Evolutionary conservation across 2,888 invertebrate genomes (phyloP).

Genomic region (Brenthis daphne): DNA sequence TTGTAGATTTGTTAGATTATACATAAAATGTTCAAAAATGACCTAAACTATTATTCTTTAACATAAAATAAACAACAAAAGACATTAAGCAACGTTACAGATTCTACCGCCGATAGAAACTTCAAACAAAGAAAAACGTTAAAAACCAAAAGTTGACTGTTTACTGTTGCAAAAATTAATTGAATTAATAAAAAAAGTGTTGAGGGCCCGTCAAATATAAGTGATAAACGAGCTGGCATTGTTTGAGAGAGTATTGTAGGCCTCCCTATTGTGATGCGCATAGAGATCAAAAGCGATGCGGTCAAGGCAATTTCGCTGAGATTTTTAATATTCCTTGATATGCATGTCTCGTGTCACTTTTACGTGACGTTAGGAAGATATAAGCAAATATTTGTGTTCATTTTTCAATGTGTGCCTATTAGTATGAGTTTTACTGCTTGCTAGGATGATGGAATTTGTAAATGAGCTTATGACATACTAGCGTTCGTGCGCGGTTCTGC

Average conservation of each 20-base stretch:
- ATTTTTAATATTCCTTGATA: slow-evolving; percentile 30
- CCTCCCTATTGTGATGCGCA: slow-evolving; percentile 9
- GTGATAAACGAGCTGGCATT: slow-evolving; percentile 31
- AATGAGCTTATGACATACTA: neutral
- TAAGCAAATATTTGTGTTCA: slow-evolving; percentile 23
- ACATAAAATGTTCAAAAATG: too few species aligned
- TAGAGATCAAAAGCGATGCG: slow-evolving; percentile 18
- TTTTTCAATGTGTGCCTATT: slow-evolving; percentile 24
- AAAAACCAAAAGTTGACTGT: slow-evolving; percentile 15
- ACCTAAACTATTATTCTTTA: neutral
- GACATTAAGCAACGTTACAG: slow-evolving; percentile 3
- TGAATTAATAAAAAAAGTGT: slow-evolving; percentile 25
- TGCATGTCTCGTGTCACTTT: slow-evolving; percentile 21
- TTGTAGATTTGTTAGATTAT: too few species aligned
- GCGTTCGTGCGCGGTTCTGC: too few species aligned
- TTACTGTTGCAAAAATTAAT: slow-evolving; percentile 23
- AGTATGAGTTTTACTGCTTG: slow-evolving; percentile 6
- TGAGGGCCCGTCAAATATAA: slow-evolving; percentile 25
- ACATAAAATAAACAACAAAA: slow-evolving; percentile 1
- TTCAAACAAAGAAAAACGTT: slow-evolving; percentile 11
- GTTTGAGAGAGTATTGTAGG: slow-evolving; percentile 23
- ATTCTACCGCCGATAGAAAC: slow-evolving; percentile 3
- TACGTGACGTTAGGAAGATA: slow-evolving; percentile 10
- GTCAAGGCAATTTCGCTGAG: slow-evolving; percentile 19
- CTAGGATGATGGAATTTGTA: neutral